These are phyloP conservation scores for Orthonevra nobilis DNA, from an alignment of 2,888 invertebrate species.

Conservation along the genomic window DNA sequence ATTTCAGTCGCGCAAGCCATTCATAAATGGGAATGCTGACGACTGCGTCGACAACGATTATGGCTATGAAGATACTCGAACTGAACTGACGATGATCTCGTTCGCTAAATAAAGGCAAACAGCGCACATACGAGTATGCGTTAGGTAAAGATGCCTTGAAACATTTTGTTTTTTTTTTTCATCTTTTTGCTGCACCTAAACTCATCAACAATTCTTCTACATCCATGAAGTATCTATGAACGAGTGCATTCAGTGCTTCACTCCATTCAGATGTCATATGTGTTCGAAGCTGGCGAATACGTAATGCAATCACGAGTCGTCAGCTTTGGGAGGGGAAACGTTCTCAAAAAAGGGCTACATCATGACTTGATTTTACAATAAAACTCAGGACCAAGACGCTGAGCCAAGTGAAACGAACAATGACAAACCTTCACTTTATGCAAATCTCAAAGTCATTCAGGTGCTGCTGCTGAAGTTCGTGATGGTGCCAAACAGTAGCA, in stretches of 20 bases:
- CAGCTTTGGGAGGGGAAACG: slow-evolving; percentile 18
- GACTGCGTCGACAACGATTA: not conserved
- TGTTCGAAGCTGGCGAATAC: slow-evolving; percentile 37
- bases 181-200: no score
- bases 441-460: slow-evolving; percentile 45
- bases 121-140: slow-evolving; percentile 14
- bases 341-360: slow-evolving; percentile 39
- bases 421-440: slow-evolving; percentile 53
- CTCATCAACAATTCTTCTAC: not conserved
- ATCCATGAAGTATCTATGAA: not conserved
- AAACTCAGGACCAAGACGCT: slow-evolving; percentile 14
- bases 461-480: slow-evolving; percentile 5
- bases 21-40: slow-evolving; percentile 33
- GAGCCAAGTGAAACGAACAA: not conserved
- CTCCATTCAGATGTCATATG: slow-evolving; percentile 47
- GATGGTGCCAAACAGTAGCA: slow-evolving; percentile 27
- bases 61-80: no score
- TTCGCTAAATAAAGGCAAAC: slow-evolving; percentile 51
- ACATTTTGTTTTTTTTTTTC: no score
- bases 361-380: slow-evolving; percentile 46
- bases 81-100: slow-evolving; percentile 53
- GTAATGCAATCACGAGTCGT: slow-evolving; percentile 28
- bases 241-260: slow-evolving; percentile 12
- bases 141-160: no score
- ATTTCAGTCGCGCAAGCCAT: slow-evolving; percentile 18